phyloP scores from a whole-genome alignment of 1,140 invertebrate genomes.

The Leptoteleia sp. region DNA sequence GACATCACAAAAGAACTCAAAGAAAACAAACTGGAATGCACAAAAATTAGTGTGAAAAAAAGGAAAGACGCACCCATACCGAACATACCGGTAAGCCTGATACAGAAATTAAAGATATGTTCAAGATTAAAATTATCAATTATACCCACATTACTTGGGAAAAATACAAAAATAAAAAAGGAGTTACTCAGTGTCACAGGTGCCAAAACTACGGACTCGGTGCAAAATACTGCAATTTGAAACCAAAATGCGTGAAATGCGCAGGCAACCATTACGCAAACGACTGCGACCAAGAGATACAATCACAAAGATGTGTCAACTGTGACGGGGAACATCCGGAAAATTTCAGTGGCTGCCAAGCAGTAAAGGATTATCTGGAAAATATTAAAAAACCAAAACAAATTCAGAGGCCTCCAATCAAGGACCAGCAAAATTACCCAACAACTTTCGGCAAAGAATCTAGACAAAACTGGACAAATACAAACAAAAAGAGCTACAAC shows the following conservation, averaged over 20 bases:
- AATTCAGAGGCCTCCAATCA: no score
- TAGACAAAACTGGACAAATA: no score
- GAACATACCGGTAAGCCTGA: not conserved
- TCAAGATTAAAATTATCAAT: conserved; percentile 17
- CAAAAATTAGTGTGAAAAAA: no score
- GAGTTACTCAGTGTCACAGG: conserved; percentile 45
- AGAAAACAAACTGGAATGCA: no score
- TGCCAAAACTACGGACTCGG: conserved; percentile 53
- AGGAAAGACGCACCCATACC: conserved; percentile 6
- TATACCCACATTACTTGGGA: conserved; percentile 28
- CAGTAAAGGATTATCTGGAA: conserved; percentile 9
- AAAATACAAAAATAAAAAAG: conserved; percentile 38
- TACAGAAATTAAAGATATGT: no score
- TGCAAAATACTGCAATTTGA: conserved; percentile 20
- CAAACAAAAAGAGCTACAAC: no score
- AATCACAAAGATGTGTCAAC: conserved; percentile 19
- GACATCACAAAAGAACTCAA: no score
- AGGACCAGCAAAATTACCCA: no score
- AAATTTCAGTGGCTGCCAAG: conserved; percentile 7
- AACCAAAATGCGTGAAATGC: conserved; percentile 54
- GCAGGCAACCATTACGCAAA: conserved; percentile 5
- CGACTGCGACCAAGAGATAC: conserved; percentile 41
- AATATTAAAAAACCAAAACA: no score
- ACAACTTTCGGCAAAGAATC: no score
- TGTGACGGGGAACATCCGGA: conserved; percentile 35